phyloP scores from a whole-genome alignment of 2,888 invertebrate genomes.

The Galeopsomyia nigrocyanea region DNA sequence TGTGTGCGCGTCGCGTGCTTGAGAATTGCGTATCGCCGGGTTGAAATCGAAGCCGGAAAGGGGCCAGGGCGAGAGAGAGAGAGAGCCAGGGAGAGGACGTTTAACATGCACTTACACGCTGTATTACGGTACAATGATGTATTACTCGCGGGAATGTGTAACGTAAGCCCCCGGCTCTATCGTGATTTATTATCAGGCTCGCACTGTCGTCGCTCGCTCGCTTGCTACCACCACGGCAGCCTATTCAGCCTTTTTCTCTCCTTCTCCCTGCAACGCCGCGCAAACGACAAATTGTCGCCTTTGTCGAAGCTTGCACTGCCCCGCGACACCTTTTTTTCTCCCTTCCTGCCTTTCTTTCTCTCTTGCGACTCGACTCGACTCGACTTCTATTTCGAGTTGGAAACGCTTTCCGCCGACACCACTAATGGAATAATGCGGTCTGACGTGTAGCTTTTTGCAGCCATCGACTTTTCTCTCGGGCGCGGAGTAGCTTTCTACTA shows the following conservation, averaged over 20 bases:
- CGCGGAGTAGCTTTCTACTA: too few relatives aligned
- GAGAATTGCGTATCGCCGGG: constrained; percentile 11
- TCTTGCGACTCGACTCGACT: background rate
- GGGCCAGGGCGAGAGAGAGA: constrained; percentile 5
- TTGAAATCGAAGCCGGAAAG: constrained; percentile 43
- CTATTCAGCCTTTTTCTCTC: background rate
- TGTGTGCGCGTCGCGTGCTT: constrained; percentile 7
- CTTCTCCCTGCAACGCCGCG: background rate
- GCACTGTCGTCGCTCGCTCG: background rate
- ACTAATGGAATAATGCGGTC: constrained; percentile 47
- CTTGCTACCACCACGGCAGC: background rate
- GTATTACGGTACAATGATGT: constrained; percentile 49
- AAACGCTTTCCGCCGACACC: constrained; percentile 11
- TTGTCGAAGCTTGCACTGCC: too few relatives aligned
- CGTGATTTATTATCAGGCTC: constrained; percentile 43
- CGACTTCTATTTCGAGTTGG: constrained; percentile 1
- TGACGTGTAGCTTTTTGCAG: background rate
- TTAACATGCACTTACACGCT: constrained; percentile 49
- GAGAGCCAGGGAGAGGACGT: constrained; percentile 32
- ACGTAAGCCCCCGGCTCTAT: constrained; percentile 34
- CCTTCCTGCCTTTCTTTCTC: background rate
- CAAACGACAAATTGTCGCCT: background rate
- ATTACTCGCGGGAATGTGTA: constrained; percentile 45
- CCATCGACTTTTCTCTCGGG: constrained; percentile 1
- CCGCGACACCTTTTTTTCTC: background rate